Base-by-base conservation (phyloP, 2,888 invertebrate species). In the Syrista parreyssii region DNA sequence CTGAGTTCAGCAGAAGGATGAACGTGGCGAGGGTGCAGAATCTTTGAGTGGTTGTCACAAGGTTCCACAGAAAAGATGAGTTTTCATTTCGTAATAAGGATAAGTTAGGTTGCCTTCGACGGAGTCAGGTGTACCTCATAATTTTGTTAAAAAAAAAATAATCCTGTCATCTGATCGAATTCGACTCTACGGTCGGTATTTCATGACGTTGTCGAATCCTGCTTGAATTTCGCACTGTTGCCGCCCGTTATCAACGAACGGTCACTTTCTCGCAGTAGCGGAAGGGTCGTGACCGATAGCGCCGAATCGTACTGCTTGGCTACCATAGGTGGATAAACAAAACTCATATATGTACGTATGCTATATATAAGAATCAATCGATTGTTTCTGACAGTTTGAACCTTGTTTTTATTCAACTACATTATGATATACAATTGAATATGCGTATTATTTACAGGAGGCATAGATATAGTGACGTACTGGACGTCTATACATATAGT, bases 241-340 rank as follows among this genome's bases (percentile, higher is more conserved):
- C 77, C 79, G 82, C 74, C 71, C 78, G 77, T 85, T 85, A 85
- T 85, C 84, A 85, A 83, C 85, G 79, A 82, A 81, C 82, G 84
- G 84, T 85, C 82, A 84, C 76, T 77, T 79, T 12, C 71, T 32
- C 33, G 12, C 6, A 71, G 55, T 55, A 23, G 55, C 55, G 23
- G 71, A 71, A 71, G 31, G 71, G 71, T 71, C 71, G 71, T 71
- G 71, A 32, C 71, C 32, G 31, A 71, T 71, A 71, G 23, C 23
- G 71, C 71, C 33, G 32, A 71, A 71, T 15, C 71, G 31, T 31
- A 31, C 55, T 31, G 71, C 33, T 32, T 33, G 32, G 12, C 12
- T 71, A 71, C 71, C 71, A 33, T 71, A 33, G 71, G 71, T 71
- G 33, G 71, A 71, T 71, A 71, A 71, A 55, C 55, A 55, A 55